Evolutionary conservation across 2,797 vertebrate genomes (phyloP), one percentile per base, ranked within the genome.

Genomic region (Molossus molossus): DNA sequence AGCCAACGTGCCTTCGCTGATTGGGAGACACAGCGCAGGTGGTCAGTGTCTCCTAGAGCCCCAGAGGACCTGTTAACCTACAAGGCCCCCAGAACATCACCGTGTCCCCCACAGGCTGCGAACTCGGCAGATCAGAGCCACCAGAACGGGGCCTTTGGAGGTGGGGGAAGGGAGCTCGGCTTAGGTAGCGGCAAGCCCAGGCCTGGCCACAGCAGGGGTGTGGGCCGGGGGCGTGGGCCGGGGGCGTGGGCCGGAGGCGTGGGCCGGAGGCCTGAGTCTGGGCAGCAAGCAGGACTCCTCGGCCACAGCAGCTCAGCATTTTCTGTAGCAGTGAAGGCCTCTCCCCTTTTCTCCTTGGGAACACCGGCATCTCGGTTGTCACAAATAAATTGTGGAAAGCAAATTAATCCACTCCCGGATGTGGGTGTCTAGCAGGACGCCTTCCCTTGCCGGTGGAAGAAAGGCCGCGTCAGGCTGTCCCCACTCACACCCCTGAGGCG

Each of bases 291-390:
- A 45, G 40, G 40, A 3, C 40, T 4, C 40, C 5, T 12, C 12
- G 65, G 6, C 5, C 0, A 9, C 9, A 57, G n/a, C 11, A 17
- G 12, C n/a, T 4, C 27, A 0, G 23, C 64, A 0, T 45, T 45
- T 45, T 45, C 40, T 45, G 40, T 45, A 45, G 40, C 40, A 45
- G 40, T 6, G 40, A 45, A 45, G 40, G 40, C 40, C 40, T 45
- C 40, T 45, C 6, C 40, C 40, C 40, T 45, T 45, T 45, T 6
- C 40, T 45, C 3, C 40, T 5, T 45, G 40, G 40, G 40, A 45
- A 45, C 40, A 45, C 40, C 3, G 40, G 40, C 40, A 45, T 6
- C 40, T 45, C 40, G 40, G 40, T 45, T 45, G 40, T 45, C 40
- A 45, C 4, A 45, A 45, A 45, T 45, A 45, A 45, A 45, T 6